Evolutionary conservation across 2,888 invertebrate species (phyloP), one percentile per base, ranked within the genome.

Genomic region (Erannis defoliaria): DNA sequence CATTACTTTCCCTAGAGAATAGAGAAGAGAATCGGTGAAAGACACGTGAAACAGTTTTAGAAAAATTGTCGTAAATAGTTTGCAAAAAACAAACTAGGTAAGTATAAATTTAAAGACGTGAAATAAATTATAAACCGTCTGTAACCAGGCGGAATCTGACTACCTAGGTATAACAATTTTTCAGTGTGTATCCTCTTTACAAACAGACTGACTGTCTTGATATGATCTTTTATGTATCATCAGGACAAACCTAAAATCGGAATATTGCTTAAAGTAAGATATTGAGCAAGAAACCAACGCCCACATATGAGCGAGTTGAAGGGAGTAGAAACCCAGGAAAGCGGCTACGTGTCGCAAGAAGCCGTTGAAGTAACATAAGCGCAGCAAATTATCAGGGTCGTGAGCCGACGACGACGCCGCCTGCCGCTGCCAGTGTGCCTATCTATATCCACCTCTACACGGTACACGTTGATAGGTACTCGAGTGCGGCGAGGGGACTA

Each of bases 321-420:
- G 78, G 82, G 79, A 78, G 77, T 85, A 81, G 81, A 85, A 86
- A 86, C 82, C 82, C 80, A 85, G 85, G 82, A 86, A 90, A 86
- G 85, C 80, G 81, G 84, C 72, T 81, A 74, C 81, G 83, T 88
- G 89, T 87, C 85, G 89, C 82, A 90, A 91, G 92, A 92, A 92
- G 92, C 92, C 92, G 86, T 92, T 89, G 89, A 92, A 91, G 89
- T 90, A 90, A 88, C 89, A 84, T 89, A 89, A 90, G 90, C 89
- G 89, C 89, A 90, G 92, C 86, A 90, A 89, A 90, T 89, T 89
- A 91, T 90, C 91, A 91, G 89, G 90, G 91, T 84, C 90, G 89
- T 81, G 80, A 86, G 86, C 82, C 86, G 87, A 76, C 85, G 86
- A 74, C 84, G 85, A 79, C 81, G 79, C 76, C 74, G 80, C 70